Conservation (phyloP, 2,113 vertebrate species). For the Alosa alosa region DNA sequence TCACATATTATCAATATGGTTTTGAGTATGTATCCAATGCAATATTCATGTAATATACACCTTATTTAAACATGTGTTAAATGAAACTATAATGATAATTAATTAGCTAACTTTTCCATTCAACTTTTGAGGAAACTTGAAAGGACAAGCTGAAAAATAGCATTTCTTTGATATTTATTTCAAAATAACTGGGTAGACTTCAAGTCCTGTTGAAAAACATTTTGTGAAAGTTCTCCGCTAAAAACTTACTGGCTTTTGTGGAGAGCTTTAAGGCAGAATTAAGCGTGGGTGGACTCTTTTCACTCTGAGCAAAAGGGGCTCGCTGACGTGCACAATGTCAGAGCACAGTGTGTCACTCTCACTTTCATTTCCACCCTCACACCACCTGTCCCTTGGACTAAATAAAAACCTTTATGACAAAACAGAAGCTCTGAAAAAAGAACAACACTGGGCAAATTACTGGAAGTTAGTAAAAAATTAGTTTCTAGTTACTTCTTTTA, state of each 20-base stretch:
- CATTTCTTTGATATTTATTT: not conserved
- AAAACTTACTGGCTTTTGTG: not conserved
- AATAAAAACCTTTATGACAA: not conserved
- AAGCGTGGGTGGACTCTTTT: not conserved
- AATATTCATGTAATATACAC: no score
- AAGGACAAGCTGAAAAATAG: not conserved
- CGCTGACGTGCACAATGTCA: not conserved
- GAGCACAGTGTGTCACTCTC: not conserved
- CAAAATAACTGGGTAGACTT: not conserved
- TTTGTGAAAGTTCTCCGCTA: not conserved
- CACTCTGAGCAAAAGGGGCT: not conserved
- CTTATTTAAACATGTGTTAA: no score
- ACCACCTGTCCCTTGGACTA: not conserved
- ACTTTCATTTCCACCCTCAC: not conserved
- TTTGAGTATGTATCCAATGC: no score
- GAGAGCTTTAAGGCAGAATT: not conserved
- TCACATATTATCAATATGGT: no score
- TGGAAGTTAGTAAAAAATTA: no score
- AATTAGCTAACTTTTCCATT: no score
- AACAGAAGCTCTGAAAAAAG: no score
- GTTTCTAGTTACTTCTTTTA: no score
- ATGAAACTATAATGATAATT: no score
- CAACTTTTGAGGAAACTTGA: not conserved
- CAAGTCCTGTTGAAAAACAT: not conserved
- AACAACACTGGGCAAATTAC: no score